Base-by-base conservation (phyloP, 2,113 vertebrate genomes). In the Poecilia latipinna region DNA sequence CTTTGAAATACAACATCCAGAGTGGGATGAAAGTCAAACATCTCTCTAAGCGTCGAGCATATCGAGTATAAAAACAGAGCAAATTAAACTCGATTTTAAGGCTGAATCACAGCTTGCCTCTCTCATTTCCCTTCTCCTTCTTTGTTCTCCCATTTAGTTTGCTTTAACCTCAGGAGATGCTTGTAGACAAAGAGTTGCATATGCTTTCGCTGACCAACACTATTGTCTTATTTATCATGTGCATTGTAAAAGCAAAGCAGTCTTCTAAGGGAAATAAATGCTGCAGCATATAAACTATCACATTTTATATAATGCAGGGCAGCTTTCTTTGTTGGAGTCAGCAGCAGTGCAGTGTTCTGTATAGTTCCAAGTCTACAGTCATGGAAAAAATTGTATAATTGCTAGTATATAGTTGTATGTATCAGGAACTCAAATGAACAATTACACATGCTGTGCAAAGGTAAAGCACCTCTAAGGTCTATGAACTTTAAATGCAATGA, bases 211-310 rank as follows among this genome's bases (percentile, higher is more conserved):
- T 80, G 77, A 77, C 82, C 61, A 74, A 78, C 72, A 37, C 31
- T 54, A n/a, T 86, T 86, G 48, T 75, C 39, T 86, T 80, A 82
- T 87, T 85, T 35, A 78, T 88, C 54, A 5, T 76, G 73, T 77
- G 70, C 61, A 57, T 72, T 35, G 32, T 15, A 60, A 82, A 80
- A 68, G 48, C 1, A 11, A 84, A 74, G 54, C 51, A 72, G n/a
- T 39, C 29, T 72, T 72, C 72, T 35, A 72, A 71, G 69, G 48
- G 68, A 71, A 79, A 89, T 89, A 28, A 3, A 87, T 89, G 74
- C 79, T 88, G 48, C 51, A 84, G 11, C 74, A 78, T 75, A 68
- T 54, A 72, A 57, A 68, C 60, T 67, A 57, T 67, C 76, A 62
- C 48, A 75, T 87, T 80, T 80, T 75, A 39, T 70, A 87, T 81